Evolutionary conservation across 2,113 vertebrate species (phyloP).

Genomic region (Equus przewalskii): DNA sequence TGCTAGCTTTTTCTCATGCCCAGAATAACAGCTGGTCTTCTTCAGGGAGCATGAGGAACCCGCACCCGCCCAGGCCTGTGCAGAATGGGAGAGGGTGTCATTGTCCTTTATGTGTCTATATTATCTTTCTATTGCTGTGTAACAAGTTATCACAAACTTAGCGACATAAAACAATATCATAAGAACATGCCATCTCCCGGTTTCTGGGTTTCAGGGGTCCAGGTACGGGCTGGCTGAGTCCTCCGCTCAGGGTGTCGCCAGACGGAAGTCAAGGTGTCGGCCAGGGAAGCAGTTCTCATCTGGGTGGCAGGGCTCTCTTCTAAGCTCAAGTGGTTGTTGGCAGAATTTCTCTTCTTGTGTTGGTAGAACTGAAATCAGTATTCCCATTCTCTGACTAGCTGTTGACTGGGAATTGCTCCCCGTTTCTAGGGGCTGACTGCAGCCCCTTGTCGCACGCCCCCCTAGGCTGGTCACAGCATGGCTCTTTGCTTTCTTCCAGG

Average conservation of each 20-base stretch:
- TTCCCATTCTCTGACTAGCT: not conserved
- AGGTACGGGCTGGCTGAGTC: not conserved
- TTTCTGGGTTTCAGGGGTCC: not conserved
- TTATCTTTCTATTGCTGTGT: not conserved
- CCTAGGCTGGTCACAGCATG: not conserved
- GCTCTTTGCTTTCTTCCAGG: not conserved
- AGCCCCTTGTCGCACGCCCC: not conserved
- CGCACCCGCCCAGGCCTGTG: not conserved
- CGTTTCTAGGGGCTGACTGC: not conserved
- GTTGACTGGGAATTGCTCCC: not conserved
- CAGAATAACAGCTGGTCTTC: not conserved
- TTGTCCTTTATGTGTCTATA: not conserved
- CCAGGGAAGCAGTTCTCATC: not conserved
- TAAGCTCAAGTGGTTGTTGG: not conserved
- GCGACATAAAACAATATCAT: not conserved
- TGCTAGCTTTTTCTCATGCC: not conserved
- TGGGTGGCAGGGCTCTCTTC: not conserved
- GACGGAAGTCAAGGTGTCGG: not conserved
- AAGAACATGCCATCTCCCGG: no score
- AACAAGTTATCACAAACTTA: not conserved
- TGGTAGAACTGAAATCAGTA: not conserved
- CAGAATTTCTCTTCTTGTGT: not conserved
- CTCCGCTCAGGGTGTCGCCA: not conserved
- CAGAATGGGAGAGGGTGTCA: not conserved
- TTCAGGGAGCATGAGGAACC: not conserved